phyloP scores from a whole-genome alignment of 2,113 vertebrate species.

The Passer domesticus region DNA sequence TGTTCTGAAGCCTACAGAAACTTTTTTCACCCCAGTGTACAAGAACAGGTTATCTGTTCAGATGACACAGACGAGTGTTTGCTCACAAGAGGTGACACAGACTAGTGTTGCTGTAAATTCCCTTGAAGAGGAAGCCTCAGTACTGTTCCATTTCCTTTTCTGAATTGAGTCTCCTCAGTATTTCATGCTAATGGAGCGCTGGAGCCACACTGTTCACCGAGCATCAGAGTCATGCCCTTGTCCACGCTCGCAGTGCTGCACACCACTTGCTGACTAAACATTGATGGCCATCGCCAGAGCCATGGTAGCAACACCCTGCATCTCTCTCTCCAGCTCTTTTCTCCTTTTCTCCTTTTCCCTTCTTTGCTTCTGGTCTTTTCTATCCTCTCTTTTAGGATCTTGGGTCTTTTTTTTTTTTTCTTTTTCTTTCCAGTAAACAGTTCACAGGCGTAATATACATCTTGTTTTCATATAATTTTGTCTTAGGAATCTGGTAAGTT shows the following conservation, averaged over 20 bases:
- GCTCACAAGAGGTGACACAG: too few relatives aligned
- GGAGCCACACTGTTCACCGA: not conserved
- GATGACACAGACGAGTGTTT: too few relatives aligned
- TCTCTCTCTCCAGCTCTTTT: not conserved
- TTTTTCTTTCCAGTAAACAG: not conserved
- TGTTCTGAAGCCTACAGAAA: not conserved
- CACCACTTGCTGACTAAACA: not conserved
- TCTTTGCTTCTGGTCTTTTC: not conserved
- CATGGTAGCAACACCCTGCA: not conserved
- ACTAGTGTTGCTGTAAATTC: not conserved
- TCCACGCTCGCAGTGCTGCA: not conserved
- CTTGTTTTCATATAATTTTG: not conserved
- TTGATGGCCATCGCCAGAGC: fast-evolving
- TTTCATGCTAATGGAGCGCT: fast-evolving
- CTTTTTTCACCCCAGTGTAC: not conserved
- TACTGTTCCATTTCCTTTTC: not conserved
- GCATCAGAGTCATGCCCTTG: not conserved
- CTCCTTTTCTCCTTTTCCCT: not conserved
- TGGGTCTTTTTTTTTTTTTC: not conserved
- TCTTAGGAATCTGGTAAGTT: not conserved
- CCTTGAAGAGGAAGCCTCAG: not conserved
- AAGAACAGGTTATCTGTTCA: not conserved
- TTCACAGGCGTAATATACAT: not conserved
- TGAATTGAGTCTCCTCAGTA: not conserved
- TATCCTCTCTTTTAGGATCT: not conserved